Conservation (phyloP, 2,113 vertebrate species). For the Psittacus erithacus region DNA sequence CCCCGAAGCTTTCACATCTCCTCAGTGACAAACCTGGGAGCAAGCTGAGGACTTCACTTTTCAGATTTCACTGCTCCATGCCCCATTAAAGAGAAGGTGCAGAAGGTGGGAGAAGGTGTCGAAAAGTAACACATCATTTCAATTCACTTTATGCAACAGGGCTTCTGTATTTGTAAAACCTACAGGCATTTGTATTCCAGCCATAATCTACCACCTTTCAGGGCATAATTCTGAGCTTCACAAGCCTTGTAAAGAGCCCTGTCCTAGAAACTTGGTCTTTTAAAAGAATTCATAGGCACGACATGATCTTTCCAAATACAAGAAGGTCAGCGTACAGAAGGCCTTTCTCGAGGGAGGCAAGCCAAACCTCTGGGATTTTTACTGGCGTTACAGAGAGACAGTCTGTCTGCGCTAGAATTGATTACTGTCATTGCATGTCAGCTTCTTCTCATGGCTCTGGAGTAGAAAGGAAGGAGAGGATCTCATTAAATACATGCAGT, state of each 20-base stretch:
- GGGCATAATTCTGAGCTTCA: background rate
- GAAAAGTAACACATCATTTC: background rate
- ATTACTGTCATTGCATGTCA: slow-evolving; percentile 65
- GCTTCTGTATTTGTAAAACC: background rate
- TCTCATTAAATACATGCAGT: slow-evolving; percentile 48
- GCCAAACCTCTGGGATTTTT: slow-evolving; percentile 55
- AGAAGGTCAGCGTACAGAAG: slow-evolving; percentile 18
- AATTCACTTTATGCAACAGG: background rate
- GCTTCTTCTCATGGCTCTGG: slow-evolving; percentile 15
- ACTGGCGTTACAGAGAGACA: slow-evolving; percentile 7
- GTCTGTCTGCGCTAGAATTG: slow-evolving; percentile 64
- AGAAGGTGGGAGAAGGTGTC: background rate
- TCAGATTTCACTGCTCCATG: background rate
- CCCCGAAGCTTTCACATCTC: background rate
- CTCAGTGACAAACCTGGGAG: background rate
- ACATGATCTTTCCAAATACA: background rate
- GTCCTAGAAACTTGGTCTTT: background rate
- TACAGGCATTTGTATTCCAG: background rate
- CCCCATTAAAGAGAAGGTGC: background rate
- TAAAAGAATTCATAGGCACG: background rate
- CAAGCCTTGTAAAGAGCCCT: background rate
- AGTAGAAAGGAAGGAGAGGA: background rate
- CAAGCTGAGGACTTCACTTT: background rate
- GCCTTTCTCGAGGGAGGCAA: background rate
- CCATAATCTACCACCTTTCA: background rate